Evolutionary conservation across 2,888 invertebrate genomes (phyloP).

Genomic region (Auanema freiburgensis): DNA sequence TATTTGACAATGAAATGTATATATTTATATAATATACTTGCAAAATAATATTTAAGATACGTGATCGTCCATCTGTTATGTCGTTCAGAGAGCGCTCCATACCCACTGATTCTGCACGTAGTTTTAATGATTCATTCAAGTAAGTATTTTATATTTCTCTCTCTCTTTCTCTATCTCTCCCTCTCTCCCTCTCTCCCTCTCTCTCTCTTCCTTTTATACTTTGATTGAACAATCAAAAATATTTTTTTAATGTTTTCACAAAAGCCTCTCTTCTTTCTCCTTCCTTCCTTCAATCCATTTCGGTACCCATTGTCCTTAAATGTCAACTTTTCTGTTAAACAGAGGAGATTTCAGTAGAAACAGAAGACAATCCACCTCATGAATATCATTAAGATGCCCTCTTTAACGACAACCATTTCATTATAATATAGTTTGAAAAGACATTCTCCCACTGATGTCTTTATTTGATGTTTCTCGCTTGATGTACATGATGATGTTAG

Average conservation of each 20-base stretch:
- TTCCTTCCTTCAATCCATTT: too few species aligned
- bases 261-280: not conserved
- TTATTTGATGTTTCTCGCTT: not conserved
- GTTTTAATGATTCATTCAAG: slow-evolving; percentile 15
- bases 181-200: not conserved
- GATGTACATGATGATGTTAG: not conserved
- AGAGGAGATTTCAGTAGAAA: too few species aligned
- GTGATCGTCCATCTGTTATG: slow-evolving; percentile 46
- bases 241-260: not conserved
- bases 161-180: not conserved
- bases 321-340: too few species aligned
- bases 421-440: too few species aligned
- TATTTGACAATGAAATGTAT: not conserved
- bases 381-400: too few species aligned
- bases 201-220: too few species aligned
- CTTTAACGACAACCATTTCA: too few species aligned
- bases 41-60: slow-evolving; percentile 22
- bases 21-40: not conserved
- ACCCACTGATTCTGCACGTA: slow-evolving; percentile 23
- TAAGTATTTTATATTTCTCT: slow-evolving; percentile 4
- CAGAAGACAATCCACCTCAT: too few species aligned
- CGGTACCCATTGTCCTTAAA: not conserved
- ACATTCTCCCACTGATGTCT: too few species aligned
- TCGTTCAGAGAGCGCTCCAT: slow-evolving; percentile 49
- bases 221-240: too few species aligned